Evolutionary conservation across 2,888 invertebrate species (phyloP).

Genomic region (Melanotus villosus): DNA sequence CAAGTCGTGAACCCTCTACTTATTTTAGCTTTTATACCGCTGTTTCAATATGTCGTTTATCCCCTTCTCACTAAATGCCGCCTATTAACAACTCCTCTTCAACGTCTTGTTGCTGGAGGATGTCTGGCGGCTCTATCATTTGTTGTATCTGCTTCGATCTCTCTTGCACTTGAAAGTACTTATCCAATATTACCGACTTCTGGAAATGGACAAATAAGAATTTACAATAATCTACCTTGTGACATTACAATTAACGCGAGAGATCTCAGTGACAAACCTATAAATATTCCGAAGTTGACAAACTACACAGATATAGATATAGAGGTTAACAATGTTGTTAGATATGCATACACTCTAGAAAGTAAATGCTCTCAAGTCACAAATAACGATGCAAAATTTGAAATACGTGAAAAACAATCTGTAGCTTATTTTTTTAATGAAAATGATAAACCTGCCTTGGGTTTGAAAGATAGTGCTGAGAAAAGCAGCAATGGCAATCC

Average conservation of each 20-base stretch:
- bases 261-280: neutral
- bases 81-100: conserved; percentile 82
- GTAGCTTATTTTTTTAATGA: conserved; percentile 48
- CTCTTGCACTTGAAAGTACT: conserved; percentile 81
- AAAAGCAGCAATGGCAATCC: conserved; percentile 74
- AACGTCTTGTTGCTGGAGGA: conserved; percentile 91
- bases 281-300: conserved; percentile 4
- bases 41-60: conserved; percentile 86
- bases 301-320: conserved; percentile 35
- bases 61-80: conserved; percentile 80
- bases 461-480: conserved; percentile 69
- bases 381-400: neutral
- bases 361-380: neutral
- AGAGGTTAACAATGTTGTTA: neutral
- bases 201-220: conserved; percentile 76
- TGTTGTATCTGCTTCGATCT: conserved; percentile 88
- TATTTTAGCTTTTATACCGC: conserved; percentile 88
- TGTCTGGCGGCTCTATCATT: conserved; percentile 89
- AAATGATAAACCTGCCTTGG: conserved; percentile 28
- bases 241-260: conserved; percentile 57
- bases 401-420: conserved; percentile 38
- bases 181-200: conserved; percentile 73
- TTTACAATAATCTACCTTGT: conserved; percentile 80
- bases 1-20: conserved; percentile 92
- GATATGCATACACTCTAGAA: neutral